Evolutionary conservation across 2,113 vertebrate genomes (phyloP).

Genomic region (Tamias sibiricus): DNA sequence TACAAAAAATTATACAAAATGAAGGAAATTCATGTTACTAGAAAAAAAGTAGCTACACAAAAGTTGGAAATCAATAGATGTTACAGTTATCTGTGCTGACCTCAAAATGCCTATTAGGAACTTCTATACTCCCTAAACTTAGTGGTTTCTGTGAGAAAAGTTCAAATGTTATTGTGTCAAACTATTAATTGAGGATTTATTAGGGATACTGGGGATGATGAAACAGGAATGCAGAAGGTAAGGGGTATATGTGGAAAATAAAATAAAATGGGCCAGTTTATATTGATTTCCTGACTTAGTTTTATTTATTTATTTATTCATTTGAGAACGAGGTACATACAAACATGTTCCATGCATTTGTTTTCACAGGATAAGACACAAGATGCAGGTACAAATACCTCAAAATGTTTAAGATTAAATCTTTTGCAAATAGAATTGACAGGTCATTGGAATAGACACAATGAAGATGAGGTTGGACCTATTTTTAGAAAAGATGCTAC

Average conservation of each 20-base stretch:
- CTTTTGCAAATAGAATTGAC: background rate
- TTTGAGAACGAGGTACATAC: background rate
- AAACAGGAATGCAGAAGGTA: background rate
- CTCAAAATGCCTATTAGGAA: background rate
- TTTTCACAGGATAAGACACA: background rate
- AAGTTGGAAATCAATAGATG: background rate
- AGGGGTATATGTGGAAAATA: background rate
- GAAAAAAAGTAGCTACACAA: background rate
- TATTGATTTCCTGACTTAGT: too few relatives aligned
- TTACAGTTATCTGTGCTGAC: background rate
- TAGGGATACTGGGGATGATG: background rate
- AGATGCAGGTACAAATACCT: background rate
- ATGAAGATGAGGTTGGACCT: background rate
- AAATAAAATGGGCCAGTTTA: background rate
- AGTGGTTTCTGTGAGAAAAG: background rate
- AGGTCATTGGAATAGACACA: background rate
- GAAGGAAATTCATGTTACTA: background rate
- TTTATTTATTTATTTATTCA: background rate
- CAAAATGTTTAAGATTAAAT: background rate
- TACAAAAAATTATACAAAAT: background rate
- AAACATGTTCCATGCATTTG: background rate
- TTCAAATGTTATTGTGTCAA: background rate
- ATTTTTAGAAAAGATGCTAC: background rate
- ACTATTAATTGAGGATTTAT: background rate
- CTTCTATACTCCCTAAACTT: background rate